A percentile compares a stretch with the other conserved stretches of the same genome.
Conservation (phyloP, 2,113 vertebrate genomes). For the Embiotoca jacksoni region DNA sequence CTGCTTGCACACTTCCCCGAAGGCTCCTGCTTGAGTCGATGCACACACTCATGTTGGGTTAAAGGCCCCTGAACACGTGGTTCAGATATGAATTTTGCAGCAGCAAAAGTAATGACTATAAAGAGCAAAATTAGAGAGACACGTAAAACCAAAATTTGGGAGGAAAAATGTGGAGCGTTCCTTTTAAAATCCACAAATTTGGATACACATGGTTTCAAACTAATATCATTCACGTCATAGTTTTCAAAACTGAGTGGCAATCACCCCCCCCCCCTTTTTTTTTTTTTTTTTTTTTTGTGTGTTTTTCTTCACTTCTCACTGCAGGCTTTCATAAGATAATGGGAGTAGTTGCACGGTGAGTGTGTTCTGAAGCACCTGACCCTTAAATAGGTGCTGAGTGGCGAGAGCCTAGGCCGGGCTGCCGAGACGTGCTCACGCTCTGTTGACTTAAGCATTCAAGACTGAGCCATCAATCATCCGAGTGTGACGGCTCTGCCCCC, state of each 20-base stretch:
- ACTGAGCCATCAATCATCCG: slow-evolving; percentile 85
- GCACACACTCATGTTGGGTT: background rate
- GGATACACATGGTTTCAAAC: background rate
- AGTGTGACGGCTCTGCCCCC: slow-evolving; percentile 78
- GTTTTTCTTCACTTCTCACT: slow-evolving; percentile 8
- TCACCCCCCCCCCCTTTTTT: background rate
- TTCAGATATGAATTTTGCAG: background rate
- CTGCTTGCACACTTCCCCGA: background rate
- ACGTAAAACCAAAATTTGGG: too few species aligned
- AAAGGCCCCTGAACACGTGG: background rate
- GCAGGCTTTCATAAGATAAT: slow-evolving; percentile 80
- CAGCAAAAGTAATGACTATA: background rate
- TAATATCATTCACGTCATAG: background rate
- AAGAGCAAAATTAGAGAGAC: background rate
- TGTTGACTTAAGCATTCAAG: slow-evolving; percentile 86
- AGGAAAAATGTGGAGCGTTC: too few species aligned
- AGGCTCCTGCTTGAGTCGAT: slow-evolving; percentile 13
- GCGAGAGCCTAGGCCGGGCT: slow-evolving; percentile 61
- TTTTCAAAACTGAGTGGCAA: slow-evolving; percentile 20
- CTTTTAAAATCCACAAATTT: background rate
- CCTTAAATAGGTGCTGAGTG: slow-evolving; percentile 82
- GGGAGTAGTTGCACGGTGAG: slow-evolving; percentile 62
- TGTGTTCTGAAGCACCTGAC: slow-evolving; percentile 81
- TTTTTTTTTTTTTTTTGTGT: background rate
- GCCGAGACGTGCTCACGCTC: slow-evolving; percentile 81